Conservation (phyloP, 2,113 vertebrate species). For the Semnornis frantzii region DNA sequence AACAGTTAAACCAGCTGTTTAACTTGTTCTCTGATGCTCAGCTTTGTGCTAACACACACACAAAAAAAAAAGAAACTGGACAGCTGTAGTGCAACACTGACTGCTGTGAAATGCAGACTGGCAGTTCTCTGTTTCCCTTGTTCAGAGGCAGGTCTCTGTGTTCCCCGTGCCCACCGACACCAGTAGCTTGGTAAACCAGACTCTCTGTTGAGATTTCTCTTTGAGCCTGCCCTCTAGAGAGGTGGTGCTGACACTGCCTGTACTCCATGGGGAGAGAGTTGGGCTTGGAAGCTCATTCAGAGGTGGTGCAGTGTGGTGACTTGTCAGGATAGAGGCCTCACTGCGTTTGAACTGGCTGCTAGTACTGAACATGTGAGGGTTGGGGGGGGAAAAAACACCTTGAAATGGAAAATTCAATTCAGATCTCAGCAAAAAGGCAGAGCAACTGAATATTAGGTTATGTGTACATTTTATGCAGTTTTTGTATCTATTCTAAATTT, state of each 20-base stretch:
- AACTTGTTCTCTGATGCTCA: constrained; percentile 61
- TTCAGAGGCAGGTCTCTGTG: constrained; percentile 26
- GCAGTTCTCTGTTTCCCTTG: constrained; percentile 50
- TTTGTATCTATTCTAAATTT: constrained; percentile 71
- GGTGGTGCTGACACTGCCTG: constrained; percentile 23
- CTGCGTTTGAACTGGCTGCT: constrained; percentile 56
- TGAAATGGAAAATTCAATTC: constrained; percentile 25
- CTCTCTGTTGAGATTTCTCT: constrained; percentile 53
- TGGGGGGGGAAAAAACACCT: neutral
- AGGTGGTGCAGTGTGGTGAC: neutral
- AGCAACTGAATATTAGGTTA: constrained; percentile 59
- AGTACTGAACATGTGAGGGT: neutral
- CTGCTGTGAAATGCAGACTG: constrained; percentile 57
- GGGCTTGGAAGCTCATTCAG: neutral
- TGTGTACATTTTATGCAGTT: constrained; percentile 70
- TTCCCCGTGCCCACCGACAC: constrained; percentile 35
- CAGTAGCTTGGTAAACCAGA: constrained; percentile 9
- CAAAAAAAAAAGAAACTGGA: constrained; percentile 42
- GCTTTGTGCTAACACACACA: neutral
- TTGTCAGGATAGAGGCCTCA: constrained; percentile 37
- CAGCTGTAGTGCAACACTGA: constrained; percentile 62
- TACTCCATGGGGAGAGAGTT: neutral
- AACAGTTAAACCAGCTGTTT: constrained; percentile 63
- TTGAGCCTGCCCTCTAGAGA: constrained; percentile 32
- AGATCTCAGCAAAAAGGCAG: constrained; percentile 43